Evolutionary conservation across 2,113 vertebrate genomes (phyloP), one percentile per base, ranked within the genome.

Genomic region (Phoenicopterus ruber): DNA sequence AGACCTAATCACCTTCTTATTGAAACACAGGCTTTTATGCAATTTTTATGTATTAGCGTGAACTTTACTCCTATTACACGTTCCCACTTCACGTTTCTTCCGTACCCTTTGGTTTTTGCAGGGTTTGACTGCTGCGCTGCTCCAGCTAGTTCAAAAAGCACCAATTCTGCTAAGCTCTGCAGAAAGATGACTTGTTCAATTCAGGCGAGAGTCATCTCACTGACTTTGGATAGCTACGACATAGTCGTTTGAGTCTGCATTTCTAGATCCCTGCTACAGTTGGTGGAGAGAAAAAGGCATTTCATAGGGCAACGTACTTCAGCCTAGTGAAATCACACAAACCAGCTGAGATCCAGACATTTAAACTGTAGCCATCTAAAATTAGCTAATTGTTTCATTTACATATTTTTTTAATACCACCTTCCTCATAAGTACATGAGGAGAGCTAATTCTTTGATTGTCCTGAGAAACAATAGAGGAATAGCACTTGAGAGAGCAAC

Each of bases 381-480:
- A 59, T 52, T 63, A 82, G 14, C 52, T 59, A 46, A 72, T 26
- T 54, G 17, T 57, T 72, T 55, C 32, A 54, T 16, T 82, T 74
- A 74, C 21, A 3, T 29, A 10, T 13, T 88, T 77, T 82, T 85
- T 86, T 29, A 72, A 49, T 32, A 76, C 26, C 58, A 78, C 50
- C 28, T 93, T 67, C 47, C 57, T 85, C 63, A 13, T 38, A 67
- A 81, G 28, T 42, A 49, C 29, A 44, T 0, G 0, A 82, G 7
- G 29, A 82, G 50, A 79, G 52, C 9, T 46, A 92, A 84, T 86
- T 78, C 50, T 74, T 86, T 85, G 66, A 52, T 66, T 94, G 67
- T 76, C 59, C 69, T 46, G 19, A 66, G 61, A 76, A 94, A 77
- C 34, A 55, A 73, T 1, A 58, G 50, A 79, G 19, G 36, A 94